These are phyloP conservation scores for Grantiella picta DNA, from an alignment of 2,113 vertebrate species.

Conservation along the genomic window DNA sequence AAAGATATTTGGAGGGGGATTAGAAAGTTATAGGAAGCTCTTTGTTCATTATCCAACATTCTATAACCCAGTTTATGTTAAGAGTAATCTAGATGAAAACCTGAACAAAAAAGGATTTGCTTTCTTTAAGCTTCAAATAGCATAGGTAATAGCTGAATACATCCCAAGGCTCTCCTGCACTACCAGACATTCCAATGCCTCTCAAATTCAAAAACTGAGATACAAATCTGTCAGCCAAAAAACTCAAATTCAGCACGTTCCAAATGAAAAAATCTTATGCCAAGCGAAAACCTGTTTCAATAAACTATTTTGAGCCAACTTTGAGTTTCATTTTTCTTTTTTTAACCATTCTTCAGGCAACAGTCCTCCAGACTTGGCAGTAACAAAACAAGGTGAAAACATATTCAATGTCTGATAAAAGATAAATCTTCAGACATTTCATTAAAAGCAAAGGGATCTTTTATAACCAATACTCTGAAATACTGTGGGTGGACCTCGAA, in stretches of 20 bases:
- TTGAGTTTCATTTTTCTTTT: not conserved
- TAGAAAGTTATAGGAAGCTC: not conserved
- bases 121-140: not conserved
- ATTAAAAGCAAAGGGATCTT: not conserved
- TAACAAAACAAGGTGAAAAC: not conserved
- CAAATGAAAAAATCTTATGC: not conserved
- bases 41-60: not conserved
- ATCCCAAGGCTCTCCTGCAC: not conserved
- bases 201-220: not conserved
- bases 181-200: not conserved
- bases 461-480: not conserved
- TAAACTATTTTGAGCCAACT: not conserved
- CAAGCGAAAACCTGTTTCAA: not conserved
- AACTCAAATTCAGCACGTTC: not conserved
- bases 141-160: not conserved
- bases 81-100: not conserved
- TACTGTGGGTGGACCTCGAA: not conserved
- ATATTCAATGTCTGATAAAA: not conserved
- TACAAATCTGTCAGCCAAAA: not conserved
- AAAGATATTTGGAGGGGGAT: not conserved
- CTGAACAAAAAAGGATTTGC: not conserved
- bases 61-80: not conserved
- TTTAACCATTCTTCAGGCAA: not conserved
- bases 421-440: not conserved
- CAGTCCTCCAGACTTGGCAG: not conserved